Evolutionary conservation across 2,888 invertebrate genomes (phyloP).

Genomic region (Peribatodes rhomboidaria): DNA sequence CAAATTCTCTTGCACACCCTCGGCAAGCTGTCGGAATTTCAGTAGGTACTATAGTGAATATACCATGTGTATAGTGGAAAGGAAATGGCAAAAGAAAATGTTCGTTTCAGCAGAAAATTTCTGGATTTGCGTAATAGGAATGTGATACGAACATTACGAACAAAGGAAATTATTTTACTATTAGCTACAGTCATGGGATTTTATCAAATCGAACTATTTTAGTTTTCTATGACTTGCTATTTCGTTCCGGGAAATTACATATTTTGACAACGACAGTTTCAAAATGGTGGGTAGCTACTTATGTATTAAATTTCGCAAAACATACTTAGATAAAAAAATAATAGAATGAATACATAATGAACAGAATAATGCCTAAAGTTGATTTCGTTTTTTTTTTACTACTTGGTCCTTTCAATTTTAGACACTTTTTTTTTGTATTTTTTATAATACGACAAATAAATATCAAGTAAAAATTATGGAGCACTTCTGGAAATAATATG

Average conservation of each 20-base stretch:
- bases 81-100: slow-evolving; percentile 15
- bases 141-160: slow-evolving; percentile 9
- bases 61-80: not conserved
- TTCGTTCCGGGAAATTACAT: not conserved
- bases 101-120: slow-evolving; percentile 7
- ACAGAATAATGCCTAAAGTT: no score
- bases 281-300: no score
- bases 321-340: no score
- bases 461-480: no score
- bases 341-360: no score
- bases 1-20: not conserved
- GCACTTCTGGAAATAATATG: no score
- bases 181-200: not conserved
- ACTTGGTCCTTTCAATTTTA: no score
- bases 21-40: not conserved
- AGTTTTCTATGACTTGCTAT: not conserved
- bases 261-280: not conserved
- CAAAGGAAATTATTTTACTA: slow-evolving; percentile 6
- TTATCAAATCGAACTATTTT: not conserved
- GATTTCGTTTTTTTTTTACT: no score
- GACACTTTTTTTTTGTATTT: no score
- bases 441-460: no score
- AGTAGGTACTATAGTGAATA: not conserved
- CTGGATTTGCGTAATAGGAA: slow-evolving; percentile 7
- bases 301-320: no score